These are phyloP conservation scores for Okamejei kenojei DNA, from an alignment of 2,797 vertebrate species.

Conservation along the genomic window DNA sequence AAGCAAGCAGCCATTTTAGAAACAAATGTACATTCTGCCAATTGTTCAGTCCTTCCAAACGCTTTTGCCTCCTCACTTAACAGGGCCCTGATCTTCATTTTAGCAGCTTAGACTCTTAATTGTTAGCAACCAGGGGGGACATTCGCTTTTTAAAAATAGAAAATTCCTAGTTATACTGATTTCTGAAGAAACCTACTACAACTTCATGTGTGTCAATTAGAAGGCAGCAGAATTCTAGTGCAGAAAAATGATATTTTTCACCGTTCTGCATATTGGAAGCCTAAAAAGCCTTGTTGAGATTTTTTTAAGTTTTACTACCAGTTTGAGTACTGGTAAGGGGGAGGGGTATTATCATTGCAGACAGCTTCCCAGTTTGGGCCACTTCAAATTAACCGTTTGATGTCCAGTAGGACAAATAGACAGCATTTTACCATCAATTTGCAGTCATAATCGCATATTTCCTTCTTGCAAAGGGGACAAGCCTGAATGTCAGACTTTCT, in stretches of 20 bases:
- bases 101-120: background rate
- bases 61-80: background rate
- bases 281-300: background rate
- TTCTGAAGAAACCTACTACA: background rate
- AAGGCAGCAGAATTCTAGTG: background rate
- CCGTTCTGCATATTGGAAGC: background rate
- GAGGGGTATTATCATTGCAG: conserved; percentile 33
- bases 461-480: background rate
- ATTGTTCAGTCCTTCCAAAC: background rate
- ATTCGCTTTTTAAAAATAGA: background rate
- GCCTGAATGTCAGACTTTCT: background rate
- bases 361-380: conserved; percentile 34
- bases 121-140: background rate
- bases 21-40: conserved; percentile 25
- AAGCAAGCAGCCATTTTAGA: conserved; percentile 36
- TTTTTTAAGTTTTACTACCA: background rate
- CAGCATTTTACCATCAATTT: background rate
- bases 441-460: background rate
- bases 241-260: background rate
- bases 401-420: background rate
- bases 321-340: conserved; percentile 1
- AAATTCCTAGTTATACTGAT: background rate
- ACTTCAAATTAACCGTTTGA: conserved; percentile 31
- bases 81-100: conserved; percentile 9
- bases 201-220: background rate